Base-by-base conservation (phyloP, 2,888 invertebrate genomes). In the Drosophila gaucha region DNA sequence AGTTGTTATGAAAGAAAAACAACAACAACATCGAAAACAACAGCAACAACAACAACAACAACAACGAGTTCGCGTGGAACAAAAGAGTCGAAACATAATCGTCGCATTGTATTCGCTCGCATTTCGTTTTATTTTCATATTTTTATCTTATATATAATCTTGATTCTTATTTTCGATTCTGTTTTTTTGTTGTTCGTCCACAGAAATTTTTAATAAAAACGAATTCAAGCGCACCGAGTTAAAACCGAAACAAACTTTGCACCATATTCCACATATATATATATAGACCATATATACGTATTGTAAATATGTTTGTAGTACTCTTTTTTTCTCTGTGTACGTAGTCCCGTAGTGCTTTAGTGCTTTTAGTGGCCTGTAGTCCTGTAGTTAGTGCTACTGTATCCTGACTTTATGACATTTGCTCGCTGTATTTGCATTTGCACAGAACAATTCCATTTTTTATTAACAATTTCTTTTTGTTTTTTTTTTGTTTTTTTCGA, bases 171-270 rank as follows among this genome's bases (percentile, higher is more conserved):
- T 26, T 9, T 24, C n/a, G n/a, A n/a, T n/a, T 41, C 22, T 4
- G 5, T 28, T 41, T 44, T 47, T 44, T 57, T 16, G 38, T 57
- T 38, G 33, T 35, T 52, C 30, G n/a, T 36, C 39, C 41, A 44
- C 39, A 41, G 52, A 38, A 63, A 58, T 26, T 58, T 64, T 64
- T 39, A 66, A 78, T 68, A 67, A 80, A 80, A 73, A 68, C 70
- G 77, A 86, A 77, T 88, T 89, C 78, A 89, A 89, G 88, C 90
- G 90, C 90, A 90, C 89, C 79, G 85, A 89, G 82, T 89, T 89
- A 86, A 90, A 90, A 90, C 90, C 90, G 90, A 90, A 89, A 90
- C 90, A 90, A 84, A 89, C 89, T 88, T 89, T 90, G 90, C 90
- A 90, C 90, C 78, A 80, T 78, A 78, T 80, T 74, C 60, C 10